Conservation (phyloP, 2,797 vertebrate species). For the Coranthus polyacanthus region DNA sequence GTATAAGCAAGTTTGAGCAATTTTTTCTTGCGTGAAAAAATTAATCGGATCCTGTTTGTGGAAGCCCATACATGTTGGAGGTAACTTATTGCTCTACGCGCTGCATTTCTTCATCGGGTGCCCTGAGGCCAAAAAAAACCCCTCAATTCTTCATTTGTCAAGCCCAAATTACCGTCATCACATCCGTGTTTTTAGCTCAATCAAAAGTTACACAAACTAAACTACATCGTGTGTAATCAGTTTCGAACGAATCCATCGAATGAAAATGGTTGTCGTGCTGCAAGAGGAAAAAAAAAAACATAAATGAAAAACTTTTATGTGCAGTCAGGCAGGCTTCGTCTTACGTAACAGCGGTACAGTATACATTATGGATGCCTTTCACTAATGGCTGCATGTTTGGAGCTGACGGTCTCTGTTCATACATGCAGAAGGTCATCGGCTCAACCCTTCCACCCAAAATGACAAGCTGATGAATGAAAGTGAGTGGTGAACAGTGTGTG, state of each 20-base stretch:
- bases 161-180: too few relatives aligned
- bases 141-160: background rate
- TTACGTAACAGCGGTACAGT: background rate
- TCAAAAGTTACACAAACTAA: too few relatives aligned
- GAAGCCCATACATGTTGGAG: too few relatives aligned
- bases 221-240: too few relatives aligned
- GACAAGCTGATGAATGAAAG: background rate
- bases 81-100: too few relatives aligned
- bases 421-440: background rate
- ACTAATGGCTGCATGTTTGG: background rate
- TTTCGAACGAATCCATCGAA: too few relatives aligned
- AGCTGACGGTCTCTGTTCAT: conserved; percentile 1
- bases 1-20: too few relatives aligned
- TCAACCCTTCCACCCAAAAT: background rate
- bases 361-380: too few relatives aligned
- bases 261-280: too few relatives aligned
- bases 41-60: too few relatives aligned
- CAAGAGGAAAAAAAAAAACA: background rate
- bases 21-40: too few relatives aligned
- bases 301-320: background rate
- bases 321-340: background rate
- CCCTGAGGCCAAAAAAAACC: background rate
- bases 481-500: background rate
- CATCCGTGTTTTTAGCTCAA: too few relatives aligned
- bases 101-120: background rate